Evolutionary conservation across 2,797 vertebrate genomes (phyloP).

Genomic region (Enteromius argenteus): DNA sequence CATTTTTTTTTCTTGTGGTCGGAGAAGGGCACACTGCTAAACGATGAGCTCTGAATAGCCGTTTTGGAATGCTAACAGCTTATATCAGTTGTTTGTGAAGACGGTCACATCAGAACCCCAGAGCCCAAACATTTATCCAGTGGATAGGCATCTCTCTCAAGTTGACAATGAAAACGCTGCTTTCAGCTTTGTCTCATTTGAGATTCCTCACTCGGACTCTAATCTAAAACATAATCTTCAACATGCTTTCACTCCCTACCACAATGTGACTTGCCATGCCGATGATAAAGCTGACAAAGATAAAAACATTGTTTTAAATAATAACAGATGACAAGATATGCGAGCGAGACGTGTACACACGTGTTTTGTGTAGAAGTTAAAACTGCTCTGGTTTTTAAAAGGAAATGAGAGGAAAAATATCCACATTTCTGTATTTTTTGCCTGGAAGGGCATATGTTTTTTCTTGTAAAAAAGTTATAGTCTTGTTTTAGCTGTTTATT

Average conservation of each 20-base stretch:
- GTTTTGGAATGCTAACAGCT: constrained; percentile 15
- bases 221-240: constrained; percentile 34
- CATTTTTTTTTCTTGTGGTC: background rate
- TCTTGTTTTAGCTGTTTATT: background rate
- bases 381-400: background rate
- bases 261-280: background rate
- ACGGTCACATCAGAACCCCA: constrained; percentile 7
- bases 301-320: constrained; percentile 7
- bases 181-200: constrained; percentile 30
- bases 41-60: background rate
- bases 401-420: too few relatives aligned
- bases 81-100: constrained; percentile 18
- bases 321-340: constrained; percentile 16
- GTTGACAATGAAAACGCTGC: background rate
- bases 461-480: background rate
- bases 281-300: background rate
- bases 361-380: background rate
- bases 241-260: constrained; percentile 21
- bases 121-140: constrained; percentile 29
- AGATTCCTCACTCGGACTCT: constrained; percentile 4
- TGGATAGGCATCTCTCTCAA: constrained; percentile 23
- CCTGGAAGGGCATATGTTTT: background rate
- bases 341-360: background rate
- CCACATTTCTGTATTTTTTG: background rate
- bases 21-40: background rate